Evolutionary conservation across 2,113 vertebrate genomes (phyloP), one percentile per base, ranked within the genome.

Genomic region (Anser cygnoides): DNA sequence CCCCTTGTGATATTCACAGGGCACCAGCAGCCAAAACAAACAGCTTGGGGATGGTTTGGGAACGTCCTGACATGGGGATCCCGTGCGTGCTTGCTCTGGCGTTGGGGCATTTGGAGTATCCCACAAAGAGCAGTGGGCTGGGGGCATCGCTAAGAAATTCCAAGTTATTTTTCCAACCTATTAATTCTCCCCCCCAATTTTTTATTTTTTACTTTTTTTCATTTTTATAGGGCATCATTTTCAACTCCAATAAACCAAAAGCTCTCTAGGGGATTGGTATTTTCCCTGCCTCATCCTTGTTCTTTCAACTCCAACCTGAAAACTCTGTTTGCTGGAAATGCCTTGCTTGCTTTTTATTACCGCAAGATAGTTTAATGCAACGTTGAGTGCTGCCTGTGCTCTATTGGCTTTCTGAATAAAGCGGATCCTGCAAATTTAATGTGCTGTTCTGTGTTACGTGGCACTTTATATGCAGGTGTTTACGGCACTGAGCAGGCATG

Each of bases 401-500:
- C 28, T 29, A 17, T 31, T 10, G 54, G 28, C 54, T 57, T 57
- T 57, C 54, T 4, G 5, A 57, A 57, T 57, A 57, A 57, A 29
- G 54, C 10, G 10, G 54, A 57, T 57, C 28, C 29, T 41, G 62
- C 41, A 28, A 65, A 65, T 65, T 41, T 20, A 29, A 65, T 18
- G 39, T 29, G 62, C 62, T 65, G 39, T 39, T 41, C 39, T 65
- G 39, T 26, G 28, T 65, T 28, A 65, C 39, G 41, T 65, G 37
- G 39, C 37, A 28, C 39, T 41, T 65, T 13, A 20, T 70, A 9
- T 23, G 6, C 1, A 19, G 37, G 18, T 28, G 50, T 75, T 50
- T 67, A 29, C 26, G 33, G n/a, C 41, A 37, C 17, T 29, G 37
- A 11, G 26, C 37, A 65, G 26, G n/a, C 22, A 13, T 0, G 1